Conservation (phyloP, 2,888 invertebrate species). For the Argyresthia goedartella region DNA sequence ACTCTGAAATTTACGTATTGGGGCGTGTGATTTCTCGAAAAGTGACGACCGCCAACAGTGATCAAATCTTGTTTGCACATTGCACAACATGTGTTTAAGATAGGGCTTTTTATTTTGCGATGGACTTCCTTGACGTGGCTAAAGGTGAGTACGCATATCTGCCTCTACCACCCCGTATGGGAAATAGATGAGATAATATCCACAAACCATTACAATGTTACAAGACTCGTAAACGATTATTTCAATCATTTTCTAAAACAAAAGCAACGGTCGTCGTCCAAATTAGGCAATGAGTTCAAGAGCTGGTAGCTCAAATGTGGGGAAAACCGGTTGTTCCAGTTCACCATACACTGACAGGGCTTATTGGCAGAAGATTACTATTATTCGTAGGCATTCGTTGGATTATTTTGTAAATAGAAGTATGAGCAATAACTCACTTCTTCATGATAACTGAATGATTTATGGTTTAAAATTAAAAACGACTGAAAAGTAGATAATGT, state of each 20-base stretch:
- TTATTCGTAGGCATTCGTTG: too few species aligned
- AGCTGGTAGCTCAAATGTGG: background rate
- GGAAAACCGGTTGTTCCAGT: background rate
- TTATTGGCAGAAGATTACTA: background rate
- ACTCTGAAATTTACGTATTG: slow-evolving; percentile 11
- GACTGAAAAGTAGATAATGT: too few species aligned
- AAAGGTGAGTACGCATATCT: too few species aligned
- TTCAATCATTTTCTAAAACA: background rate
- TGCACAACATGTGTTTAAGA: background rate
- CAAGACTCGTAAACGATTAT: background rate
- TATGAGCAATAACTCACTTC: too few species aligned
- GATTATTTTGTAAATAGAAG: too few species aligned
- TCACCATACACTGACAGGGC: background rate
- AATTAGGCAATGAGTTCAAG: background rate
- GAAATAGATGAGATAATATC: too few species aligned
- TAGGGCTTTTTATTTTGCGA: too few species aligned
- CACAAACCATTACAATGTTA: too few species aligned
- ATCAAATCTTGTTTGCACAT: background rate
- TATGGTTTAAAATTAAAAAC: too few species aligned
- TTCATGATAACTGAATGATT: too few species aligned
- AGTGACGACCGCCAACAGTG: slow-evolving; percentile 4
- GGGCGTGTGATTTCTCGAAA: slow-evolving; percentile 8
- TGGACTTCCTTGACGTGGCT: too few species aligned
- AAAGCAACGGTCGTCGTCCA: background rate
- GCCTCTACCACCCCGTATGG: too few species aligned